Conservation (phyloP, 2,888 invertebrate species). For the Drosophila limbata region DNA sequence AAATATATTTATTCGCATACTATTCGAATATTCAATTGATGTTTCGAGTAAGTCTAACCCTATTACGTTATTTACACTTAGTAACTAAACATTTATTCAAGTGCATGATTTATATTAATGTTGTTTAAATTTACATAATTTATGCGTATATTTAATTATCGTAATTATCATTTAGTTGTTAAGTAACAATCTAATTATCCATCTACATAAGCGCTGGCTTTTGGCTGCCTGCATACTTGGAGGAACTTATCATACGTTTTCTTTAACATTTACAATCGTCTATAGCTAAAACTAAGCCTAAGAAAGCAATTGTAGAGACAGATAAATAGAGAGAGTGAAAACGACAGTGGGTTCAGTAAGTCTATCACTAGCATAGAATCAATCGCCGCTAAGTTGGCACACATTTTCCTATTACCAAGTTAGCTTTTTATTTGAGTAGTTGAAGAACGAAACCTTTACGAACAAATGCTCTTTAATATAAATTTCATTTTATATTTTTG, state of each 20-base stretch:
- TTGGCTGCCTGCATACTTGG: slow-evolving; percentile 64
- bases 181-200: slow-evolving; percentile 55
- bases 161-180: slow-evolving; percentile 43
- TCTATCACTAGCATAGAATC: slow-evolving; percentile 75
- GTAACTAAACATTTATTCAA: slow-evolving; percentile 16
- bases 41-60: slow-evolving; percentile 26
- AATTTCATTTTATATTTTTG: slow-evolving; percentile 9
- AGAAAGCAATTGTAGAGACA: slow-evolving; percentile 39
- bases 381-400: slow-evolving; percentile 35
- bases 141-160: slow-evolving; percentile 20
- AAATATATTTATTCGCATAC: slow-evolving; percentile 50
- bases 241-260: slow-evolving; percentile 77
- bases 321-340: slow-evolving; percentile 10
- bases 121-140: slow-evolving; percentile 29
- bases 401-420: slow-evolving; percentile 20
- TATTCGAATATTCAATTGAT: slow-evolving; percentile 39
- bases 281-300: slow-evolving; percentile 57
- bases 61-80: slow-evolving; percentile 55
- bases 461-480: slow-evolving; percentile 20
- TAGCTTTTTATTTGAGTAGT: slow-evolving; percentile 25
- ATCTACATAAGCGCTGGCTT: slow-evolving; percentile 51
- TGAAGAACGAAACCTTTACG: slow-evolving; percentile 57
- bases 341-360: slow-evolving; percentile 49
- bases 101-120: slow-evolving; percentile 24
- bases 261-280: slow-evolving; percentile 71